Evolutionary conservation across 2,888 invertebrate species (phyloP).

Genomic region (Catocala sponsa): DNA sequence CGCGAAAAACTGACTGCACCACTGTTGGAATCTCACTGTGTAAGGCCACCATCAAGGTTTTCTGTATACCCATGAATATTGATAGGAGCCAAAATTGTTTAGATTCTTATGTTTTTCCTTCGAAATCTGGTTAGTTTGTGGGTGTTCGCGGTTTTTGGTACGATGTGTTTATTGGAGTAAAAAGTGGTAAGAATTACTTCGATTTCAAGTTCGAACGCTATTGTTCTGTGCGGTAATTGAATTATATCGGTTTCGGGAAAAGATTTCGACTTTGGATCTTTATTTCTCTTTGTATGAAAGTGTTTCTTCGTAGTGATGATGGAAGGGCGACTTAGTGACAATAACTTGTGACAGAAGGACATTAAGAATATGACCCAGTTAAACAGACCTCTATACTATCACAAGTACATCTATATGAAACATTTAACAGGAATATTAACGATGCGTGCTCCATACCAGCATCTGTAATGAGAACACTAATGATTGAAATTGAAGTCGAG

Average conservation of each 20-base stretch:
- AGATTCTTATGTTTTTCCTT: conserved; percentile 66
- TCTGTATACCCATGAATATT: conserved; percentile 78
- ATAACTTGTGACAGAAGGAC: not conserved
- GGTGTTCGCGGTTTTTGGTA: conserved; percentile 65
- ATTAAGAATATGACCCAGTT: not conserved
- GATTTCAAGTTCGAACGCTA: conserved; percentile 29
- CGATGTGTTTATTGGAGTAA: conserved; percentile 51
- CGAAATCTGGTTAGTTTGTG: conserved; percentile 59
- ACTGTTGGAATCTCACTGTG: conserved; percentile 68
- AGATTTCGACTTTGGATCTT: conserved; percentile 22
- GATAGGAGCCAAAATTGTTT: conserved; percentile 71
- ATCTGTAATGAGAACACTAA: conserved; percentile 1
- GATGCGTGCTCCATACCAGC: conserved; percentile 4
- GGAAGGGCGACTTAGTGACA: too few relatives aligned
- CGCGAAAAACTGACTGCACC: conserved; percentile 72
- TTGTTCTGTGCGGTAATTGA: conserved; percentile 48
- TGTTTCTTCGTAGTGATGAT: conserved; percentile 3
- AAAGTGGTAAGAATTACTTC: conserved; percentile 31
- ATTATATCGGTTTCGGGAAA: conserved; percentile 52
- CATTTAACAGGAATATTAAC: conserved; percentile 6
- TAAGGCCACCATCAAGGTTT: conserved; percentile 78
- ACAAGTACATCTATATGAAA: conserved; percentile 7
- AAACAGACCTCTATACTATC: not conserved
- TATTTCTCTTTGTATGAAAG: conserved; percentile 3
- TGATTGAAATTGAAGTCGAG: conserved; percentile 5